Conservation (phyloP, 1,140 invertebrate species). For the Sesamia nonagrioides region DNA sequence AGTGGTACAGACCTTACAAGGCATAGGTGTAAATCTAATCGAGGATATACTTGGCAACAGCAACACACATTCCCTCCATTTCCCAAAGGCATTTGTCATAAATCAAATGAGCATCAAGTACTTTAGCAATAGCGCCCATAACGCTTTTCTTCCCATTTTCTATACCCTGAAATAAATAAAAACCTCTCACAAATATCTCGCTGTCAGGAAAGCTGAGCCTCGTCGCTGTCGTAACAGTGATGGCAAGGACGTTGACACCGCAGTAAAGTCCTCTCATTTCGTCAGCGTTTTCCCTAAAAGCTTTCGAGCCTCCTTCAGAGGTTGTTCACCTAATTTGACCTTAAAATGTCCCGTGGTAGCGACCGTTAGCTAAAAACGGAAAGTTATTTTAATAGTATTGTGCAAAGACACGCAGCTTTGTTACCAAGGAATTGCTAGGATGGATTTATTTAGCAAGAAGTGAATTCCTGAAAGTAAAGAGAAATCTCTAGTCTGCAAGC, state of each 20-base stretch:
- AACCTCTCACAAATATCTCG: no score
- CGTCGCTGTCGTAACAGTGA: neutral
- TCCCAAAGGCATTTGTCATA: no score
- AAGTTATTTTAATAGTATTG: slow-evolving; percentile 16
- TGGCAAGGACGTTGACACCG: neutral
- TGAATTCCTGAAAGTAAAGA: no score
- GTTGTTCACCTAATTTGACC: slow-evolving; percentile 9
- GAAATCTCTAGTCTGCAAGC: no score
- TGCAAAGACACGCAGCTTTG: neutral
- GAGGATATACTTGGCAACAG: no score
- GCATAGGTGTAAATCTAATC: no score
- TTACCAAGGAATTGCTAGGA: neutral
- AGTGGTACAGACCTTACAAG: no score
- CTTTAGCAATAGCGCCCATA: no score
- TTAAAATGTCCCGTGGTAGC: slow-evolving; percentile 35
- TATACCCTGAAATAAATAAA: slow-evolving; percentile 9
- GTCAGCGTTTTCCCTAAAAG: slow-evolving; percentile 34
- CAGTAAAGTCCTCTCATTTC: neutral
- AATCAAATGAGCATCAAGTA: no score
- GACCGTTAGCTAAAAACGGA: slow-evolving; percentile 30
- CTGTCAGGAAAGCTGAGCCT: neutral
- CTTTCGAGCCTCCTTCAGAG: slow-evolving; percentile 14
- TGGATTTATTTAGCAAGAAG: neutral
- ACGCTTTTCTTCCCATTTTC: no score
- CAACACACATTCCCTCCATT: no score